Evolutionary conservation across 2,888 invertebrate species (phyloP), one percentile per base, ranked within the genome.

Genomic region (Dichetophora obliterata): DNA sequence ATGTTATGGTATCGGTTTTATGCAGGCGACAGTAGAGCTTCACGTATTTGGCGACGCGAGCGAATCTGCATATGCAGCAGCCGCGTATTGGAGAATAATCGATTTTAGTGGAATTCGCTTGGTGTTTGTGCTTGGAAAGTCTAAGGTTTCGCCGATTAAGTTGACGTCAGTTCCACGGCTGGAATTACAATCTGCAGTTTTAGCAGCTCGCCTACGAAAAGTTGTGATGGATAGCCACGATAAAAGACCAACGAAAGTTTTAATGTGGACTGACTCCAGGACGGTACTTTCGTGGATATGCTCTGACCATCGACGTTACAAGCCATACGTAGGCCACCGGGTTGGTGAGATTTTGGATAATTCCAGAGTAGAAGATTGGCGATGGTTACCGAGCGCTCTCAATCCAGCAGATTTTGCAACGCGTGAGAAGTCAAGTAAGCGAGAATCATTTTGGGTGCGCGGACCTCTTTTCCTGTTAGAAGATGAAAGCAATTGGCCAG

Each of bases 41-140:
- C 80, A 78, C 59, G 5, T 77, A 77, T 48, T 24, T 54, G 16
- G 3, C 2, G 22, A 43, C 66, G 22, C 63, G 27, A 37, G 37
- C 66, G 11, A 72, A 78, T 16, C 75, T 9, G 83, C 83, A 0
- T 78, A 71, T 34, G 77, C 80, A 0, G 77, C 80, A 27, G 81
- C 77, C 2, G 79, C 70, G 0, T 81, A 77, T 34, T 78, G 77
- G 72, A 71, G 72, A 54, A 37, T 68, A 16, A 19, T 22, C 0
- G 14, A 43, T 43, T 4, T 16, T 0, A 71, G 65, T 2, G 63
- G 8, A 14, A 6, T 37, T 2, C 54, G 54, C 4, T 14, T 68
- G 14, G 63, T 65, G 8, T 78, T 75, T 24, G 19, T 77, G 2
- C 16, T 52, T 2, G 79, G 77, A 2, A 78, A 77, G 54, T 69